Evolutionary conservation across 2,113 vertebrate genomes (phyloP).

Genomic region (Atractosteus spatula): DNA sequence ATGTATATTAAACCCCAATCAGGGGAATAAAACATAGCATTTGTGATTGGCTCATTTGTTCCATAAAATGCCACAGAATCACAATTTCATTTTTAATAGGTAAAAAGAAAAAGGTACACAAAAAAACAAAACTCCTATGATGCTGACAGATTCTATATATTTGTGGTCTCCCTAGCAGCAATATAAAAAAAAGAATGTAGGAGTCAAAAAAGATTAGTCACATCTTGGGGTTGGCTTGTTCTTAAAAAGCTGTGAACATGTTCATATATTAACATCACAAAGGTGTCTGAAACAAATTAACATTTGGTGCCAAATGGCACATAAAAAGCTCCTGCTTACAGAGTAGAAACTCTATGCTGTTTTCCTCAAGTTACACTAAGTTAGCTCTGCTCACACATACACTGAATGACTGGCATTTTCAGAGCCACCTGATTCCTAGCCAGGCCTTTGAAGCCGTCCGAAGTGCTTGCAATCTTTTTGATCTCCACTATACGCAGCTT

Average conservation of each 20-base stretch:
- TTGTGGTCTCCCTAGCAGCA: too few relatives aligned
- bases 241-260: slow-evolving; percentile 4
- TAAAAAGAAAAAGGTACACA: too few relatives aligned
- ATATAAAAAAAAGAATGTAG: too few relatives aligned
- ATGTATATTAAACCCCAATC: too few relatives aligned
- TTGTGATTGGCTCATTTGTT: too few relatives aligned
- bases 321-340: background rate
- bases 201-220: background rate
- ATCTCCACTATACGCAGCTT: slow-evolving; percentile 61
- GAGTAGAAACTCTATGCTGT: slow-evolving; percentile 24
- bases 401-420: slow-evolving; percentile 61
- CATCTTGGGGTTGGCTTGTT: background rate
- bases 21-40: too few relatives aligned
- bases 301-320: slow-evolving; percentile 4
- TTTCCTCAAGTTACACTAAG: slow-evolving; percentile 41
- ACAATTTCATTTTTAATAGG: too few relatives aligned
- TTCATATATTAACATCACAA: slow-evolving; percentile 10
- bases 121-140: too few relatives aligned
- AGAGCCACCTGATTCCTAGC: slow-evolving; percentile 55
- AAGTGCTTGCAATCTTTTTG: slow-evolving; percentile 51
- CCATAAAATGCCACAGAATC: too few relatives aligned
- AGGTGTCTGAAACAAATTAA: slow-evolving; percentile 10
- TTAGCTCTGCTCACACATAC: slow-evolving; percentile 45
- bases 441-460: slow-evolving; percentile 69
- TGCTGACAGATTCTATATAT: too few relatives aligned